Conservation (phyloP, 2,113 vertebrate species). For the Proteles cristata region DNA sequence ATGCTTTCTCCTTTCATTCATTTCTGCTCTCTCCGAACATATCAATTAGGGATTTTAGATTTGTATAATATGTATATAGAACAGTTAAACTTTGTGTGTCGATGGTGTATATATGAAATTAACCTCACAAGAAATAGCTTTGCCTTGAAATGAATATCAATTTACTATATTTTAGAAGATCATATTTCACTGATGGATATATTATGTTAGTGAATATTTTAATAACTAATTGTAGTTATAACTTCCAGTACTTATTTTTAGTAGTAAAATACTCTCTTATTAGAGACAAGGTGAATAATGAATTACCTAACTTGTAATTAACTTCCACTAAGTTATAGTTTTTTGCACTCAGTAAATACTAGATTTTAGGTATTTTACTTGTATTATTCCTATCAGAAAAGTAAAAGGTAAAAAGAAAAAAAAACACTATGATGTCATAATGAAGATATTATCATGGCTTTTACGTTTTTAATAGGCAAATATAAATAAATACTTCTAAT, state of each 20-base stretch:
- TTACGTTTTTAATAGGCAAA: background rate
- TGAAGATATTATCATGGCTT: background rate
- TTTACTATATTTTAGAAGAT: constrained; percentile 46
- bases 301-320: constrained; percentile 10
- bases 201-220: constrained; percentile 28
- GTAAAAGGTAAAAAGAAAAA: background rate
- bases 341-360: background rate
- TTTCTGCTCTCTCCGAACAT: background rate
- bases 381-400: background rate
- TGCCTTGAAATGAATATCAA: constrained; percentile 1
- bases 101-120: background rate
- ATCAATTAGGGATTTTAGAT: background rate
- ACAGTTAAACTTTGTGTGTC: background rate
- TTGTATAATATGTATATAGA: background rate
- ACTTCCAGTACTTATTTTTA: constrained; percentile 6
- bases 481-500: background rate
- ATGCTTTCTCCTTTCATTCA: background rate
- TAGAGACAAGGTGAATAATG: background rate
- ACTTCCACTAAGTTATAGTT: background rate
- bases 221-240: constrained; percentile 46
- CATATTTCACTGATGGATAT: constrained; percentile 24
- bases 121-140: background rate
- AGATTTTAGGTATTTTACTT: background rate
- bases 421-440: background rate
- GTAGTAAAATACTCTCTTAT: background rate